Conservation (phyloP, 1,140 invertebrate species). For the Sipha flava region DNA sequence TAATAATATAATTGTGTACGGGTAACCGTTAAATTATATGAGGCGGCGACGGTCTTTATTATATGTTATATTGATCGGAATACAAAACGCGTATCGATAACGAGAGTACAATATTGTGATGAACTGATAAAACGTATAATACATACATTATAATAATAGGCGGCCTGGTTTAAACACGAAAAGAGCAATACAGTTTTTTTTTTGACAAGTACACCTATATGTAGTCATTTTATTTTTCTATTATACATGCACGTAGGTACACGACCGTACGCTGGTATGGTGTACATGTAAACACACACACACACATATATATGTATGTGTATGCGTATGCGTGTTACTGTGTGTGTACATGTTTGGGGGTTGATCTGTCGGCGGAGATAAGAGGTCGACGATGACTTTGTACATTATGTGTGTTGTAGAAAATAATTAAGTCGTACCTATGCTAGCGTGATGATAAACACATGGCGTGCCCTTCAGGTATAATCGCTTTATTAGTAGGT, state of each 20-base stretch:
- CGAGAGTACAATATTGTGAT: slow-evolving; percentile 14
- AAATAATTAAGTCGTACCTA: slow-evolving; percentile 12
- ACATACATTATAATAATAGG: not conserved
- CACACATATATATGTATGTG: no score
- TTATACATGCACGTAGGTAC: not conserved
- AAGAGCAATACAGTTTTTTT: not conserved
- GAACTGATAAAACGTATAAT: not conserved
- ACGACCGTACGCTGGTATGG: no score
- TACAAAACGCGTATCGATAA: not conserved
- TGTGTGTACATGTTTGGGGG: no score
- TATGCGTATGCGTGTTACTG: no score
- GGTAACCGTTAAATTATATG: not conserved
- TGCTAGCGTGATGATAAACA: not conserved
- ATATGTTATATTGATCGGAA: not conserved
- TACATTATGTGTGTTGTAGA: not conserved
- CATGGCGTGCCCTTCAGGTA: not conserved
- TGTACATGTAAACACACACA: no score
- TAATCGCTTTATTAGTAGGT: slow-evolving; percentile 16
- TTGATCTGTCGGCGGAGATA: slow-evolving; percentile 2
- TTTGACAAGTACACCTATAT: not conserved
- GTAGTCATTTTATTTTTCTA: not conserved
- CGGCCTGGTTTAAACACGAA: not conserved
- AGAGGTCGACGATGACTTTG: slow-evolving; percentile 7
- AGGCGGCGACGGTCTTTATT: not conserved
- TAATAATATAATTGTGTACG: not conserved